phyloP scores from a whole-genome alignment of 2,888 invertebrate genomes.

The Drosophila conformis region DNA sequence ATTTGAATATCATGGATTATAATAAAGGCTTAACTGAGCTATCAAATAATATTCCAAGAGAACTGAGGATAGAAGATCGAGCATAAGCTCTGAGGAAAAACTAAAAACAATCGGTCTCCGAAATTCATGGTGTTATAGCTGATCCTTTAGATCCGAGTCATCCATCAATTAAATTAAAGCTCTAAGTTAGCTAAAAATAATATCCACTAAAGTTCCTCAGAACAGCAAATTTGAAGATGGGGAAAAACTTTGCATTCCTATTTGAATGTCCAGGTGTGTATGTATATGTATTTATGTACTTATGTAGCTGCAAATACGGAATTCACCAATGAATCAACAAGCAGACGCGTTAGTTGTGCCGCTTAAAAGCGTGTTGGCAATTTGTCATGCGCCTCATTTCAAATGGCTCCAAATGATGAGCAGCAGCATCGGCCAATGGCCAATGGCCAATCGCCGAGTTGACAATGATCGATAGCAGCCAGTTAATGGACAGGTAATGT shows the following conservation, averaged over 20 bases:
- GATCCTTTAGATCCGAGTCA: neutral
- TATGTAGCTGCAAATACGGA: neutral
- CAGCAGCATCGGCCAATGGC: neutral
- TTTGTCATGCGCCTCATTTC: constrained; percentile 17
- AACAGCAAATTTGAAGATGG: neutral
- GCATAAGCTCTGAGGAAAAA: neutral
- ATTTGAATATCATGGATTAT: neutral
- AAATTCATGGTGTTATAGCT: neutral
- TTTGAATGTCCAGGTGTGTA: neutral
- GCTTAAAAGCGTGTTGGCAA: neutral
- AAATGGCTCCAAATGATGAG: constrained; percentile 12
- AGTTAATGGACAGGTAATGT: constrained; percentile 19
- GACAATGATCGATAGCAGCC: constrained; percentile 38
- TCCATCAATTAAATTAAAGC: neutral
- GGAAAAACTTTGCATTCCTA: neutral
- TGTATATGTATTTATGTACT: neutral
- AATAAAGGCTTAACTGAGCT: neutral
- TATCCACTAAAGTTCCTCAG: neutral
- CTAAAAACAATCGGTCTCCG: neutral
- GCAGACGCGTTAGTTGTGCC: neutral
- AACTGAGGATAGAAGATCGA: neutral
- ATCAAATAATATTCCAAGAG: neutral
- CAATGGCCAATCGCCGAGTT: constrained; percentile 11
- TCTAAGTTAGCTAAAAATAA: neutral
- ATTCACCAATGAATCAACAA: constrained; percentile 7